Base-by-base conservation (phyloP, 2,888 invertebrate genomes). In the Scotopteryx bipunctaria region DNA sequence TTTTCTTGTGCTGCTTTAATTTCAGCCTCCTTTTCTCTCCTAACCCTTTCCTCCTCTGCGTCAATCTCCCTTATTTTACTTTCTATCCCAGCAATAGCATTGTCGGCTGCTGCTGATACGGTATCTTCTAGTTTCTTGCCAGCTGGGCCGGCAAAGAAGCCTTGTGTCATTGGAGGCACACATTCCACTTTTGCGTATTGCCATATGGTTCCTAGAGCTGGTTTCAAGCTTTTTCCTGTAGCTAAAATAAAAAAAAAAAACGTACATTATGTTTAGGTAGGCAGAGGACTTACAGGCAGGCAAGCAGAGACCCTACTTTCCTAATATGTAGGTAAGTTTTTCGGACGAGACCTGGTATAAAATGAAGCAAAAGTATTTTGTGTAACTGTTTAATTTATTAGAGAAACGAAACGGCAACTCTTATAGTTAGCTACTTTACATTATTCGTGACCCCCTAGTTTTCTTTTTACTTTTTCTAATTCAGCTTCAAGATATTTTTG, bases 161-260 rank as follows among this genome's bases (percentile, higher is more conserved):
- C 46, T 16, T 64, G 40, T 6, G 81, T 80, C 65, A 76, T 59
- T 0, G 89, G 88, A n/a, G 89, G 89, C 23, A 71, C 76, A 37
- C 76, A 67, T 76, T 90, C 89, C n/a, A 74, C 66, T 72, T 87
- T 90, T 19, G 78, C 69, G 61, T 88, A 90, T 38, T 72, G 67
- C 89, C 89, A 90, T 21, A 76, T 66, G 25, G 51, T 65, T 41
- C 61, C 66, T 53, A 76, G 52, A 14, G 52, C 56, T 9, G 76
- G 69, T 43, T 57, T 76, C 11, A 78, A 4, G 5, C 60, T 51
- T 62, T 77, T 74, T 47, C 76, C 63, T 21, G 69, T 50, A 51
- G 63, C 88, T 89, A 75, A 59, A 81, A 81, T 61, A 21, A 36
- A 59, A 61, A n/a, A 13, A 21, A 36, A 59, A 61, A n/a, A 13